Evolutionary conservation across 2,888 invertebrate genomes (phyloP).

Genomic region (Scaptomyza cyrtandrae): DNA sequence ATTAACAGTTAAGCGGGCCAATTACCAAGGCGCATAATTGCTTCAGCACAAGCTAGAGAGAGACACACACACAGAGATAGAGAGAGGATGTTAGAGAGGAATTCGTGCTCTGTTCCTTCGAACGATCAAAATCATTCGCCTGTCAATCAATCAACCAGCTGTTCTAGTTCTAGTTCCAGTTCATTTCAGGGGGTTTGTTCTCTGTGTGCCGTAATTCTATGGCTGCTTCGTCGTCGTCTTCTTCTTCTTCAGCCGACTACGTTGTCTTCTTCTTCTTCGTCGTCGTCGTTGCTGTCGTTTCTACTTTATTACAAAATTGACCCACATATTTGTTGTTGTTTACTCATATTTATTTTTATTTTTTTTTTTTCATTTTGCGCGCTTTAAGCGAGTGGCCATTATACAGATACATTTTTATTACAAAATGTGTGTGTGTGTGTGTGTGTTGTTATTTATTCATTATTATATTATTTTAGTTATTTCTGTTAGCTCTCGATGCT

Average conservation of each 20-base stretch:
- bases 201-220: slow-evolving; percentile 54
- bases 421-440: slow-evolving; percentile 26
- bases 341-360: slow-evolving; percentile 24
- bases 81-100: neutral
- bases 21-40: slow-evolving; percentile 73
- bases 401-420: slow-evolving; percentile 25
- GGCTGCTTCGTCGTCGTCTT: slow-evolving; percentile 44
- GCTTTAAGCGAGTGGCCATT: slow-evolving; percentile 55
- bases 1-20: slow-evolving; percentile 79
- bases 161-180: slow-evolving; percentile 18
- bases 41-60: slow-evolving; percentile 7
- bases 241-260: slow-evolving; percentile 7
- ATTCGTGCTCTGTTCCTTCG: slow-evolving; percentile 1
- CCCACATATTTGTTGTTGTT: slow-evolving; percentile 74
- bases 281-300: slow-evolving; percentile 36
- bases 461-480: slow-evolving; percentile 73
- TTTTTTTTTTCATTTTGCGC: slow-evolving; percentile 38
- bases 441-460: slow-evolving; percentile 75
- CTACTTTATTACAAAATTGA: slow-evolving; percentile 81
- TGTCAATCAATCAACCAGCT: slow-evolving; percentile 60
- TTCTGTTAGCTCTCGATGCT: slow-evolving; percentile 33
- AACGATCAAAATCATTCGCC: slow-evolving; percentile 45
- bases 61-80: neutral
- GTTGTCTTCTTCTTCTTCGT: slow-evolving; percentile 1
- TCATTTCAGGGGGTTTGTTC: slow-evolving; percentile 19